Base-by-base conservation (phyloP, 2,113 vertebrate genomes). In the Brienomyrus longianalis region DNA sequence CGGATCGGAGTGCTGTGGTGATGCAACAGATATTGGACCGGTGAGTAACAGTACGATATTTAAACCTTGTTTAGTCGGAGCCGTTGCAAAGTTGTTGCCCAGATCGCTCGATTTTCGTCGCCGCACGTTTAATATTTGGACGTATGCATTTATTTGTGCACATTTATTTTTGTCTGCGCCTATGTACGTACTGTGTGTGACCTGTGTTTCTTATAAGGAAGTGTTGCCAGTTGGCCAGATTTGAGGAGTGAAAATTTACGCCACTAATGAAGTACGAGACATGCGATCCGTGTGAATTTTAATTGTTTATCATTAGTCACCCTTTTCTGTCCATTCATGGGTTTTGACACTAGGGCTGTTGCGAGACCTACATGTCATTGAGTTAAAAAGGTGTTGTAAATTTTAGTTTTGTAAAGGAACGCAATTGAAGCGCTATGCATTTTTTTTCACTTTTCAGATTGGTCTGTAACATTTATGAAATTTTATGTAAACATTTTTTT, bases 11-110 rank as follows among this genome's bases (percentile, higher is more conserved):
- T 88, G 92, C 94, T 4, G 94, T 93, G 89, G 93, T 89, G 77
- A 93, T 95, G 93, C 96, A 96, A 89, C 96, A 96, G 91, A 95
- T 95, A 92, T 86, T 95, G 91, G 96, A 96, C 95, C 96, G 96
- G 96, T 96, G 92, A 95, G 96, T 95, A 48, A n/a, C 93, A 39
- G 35, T 92, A 87, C 54, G 90, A 93, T 93, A 93, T 90, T 59
- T 35, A 13, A 47, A 27, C 50, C 5, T 54, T 51, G 27, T 50
- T 51, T n/a, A 19, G 27, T 35, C 15, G 6, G 6, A 54, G 50
- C 17, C 31, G 23, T 51, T 27, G 48, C 21, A 39, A 56, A 87
- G n/a, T 15, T 87, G 15, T 56, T 51, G 23, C 48, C 15, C 47
- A 19, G 8, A 5, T 50, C 45, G 47, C n/a, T 50, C 11, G n/a